A percentile compares a stretch with the other conserved stretches of the same genome.
Evolutionary conservation across 2,888 invertebrate species (phyloP).

Genomic region (Acronicta psi): DNA sequence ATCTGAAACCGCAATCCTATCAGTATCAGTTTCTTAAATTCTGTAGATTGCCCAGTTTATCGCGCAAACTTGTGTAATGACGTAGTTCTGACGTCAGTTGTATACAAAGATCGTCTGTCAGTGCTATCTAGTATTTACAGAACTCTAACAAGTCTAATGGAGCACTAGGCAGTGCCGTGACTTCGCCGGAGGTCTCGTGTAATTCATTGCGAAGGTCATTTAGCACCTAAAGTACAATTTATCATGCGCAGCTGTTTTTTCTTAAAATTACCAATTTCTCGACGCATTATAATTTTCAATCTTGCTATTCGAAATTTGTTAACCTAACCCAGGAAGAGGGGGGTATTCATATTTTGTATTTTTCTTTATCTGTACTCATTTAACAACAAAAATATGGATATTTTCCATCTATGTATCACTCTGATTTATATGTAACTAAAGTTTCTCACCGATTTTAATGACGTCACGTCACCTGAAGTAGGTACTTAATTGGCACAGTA

Average conservation of each 20-base stretch:
- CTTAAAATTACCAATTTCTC: too few relatives aligned
- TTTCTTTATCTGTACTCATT: too few relatives aligned
- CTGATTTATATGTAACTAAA: too few relatives aligned
- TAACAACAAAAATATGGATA: too few relatives aligned
- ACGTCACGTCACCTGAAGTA: too few relatives aligned
- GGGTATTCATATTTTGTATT: too few relatives aligned
- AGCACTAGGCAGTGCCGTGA: background rate
- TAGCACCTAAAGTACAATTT: background rate
- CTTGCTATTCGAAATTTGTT: too few relatives aligned
- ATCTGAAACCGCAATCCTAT: background rate
- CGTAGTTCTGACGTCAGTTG: constrained; percentile 31
- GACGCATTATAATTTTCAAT: too few relatives aligned
- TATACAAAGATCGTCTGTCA: constrained; percentile 11
- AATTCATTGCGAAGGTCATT: background rate
- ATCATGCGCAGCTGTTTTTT: background rate
- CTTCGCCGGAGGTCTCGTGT: background rate
- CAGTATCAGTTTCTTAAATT: background rate
- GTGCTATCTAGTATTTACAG: constrained; percentile 28
- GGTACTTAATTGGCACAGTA: too few relatives aligned
- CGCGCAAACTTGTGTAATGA: constrained; percentile 16
- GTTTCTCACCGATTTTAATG: too few relatives aligned
- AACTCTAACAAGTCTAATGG: constrained; percentile 16
- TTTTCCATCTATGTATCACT: too few relatives aligned
- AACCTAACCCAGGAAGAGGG: too few relatives aligned
- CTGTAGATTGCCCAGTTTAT: background rate